Evolutionary conservation across 2,888 invertebrate species (phyloP).

Genomic region (Erynnis tages): DNA sequence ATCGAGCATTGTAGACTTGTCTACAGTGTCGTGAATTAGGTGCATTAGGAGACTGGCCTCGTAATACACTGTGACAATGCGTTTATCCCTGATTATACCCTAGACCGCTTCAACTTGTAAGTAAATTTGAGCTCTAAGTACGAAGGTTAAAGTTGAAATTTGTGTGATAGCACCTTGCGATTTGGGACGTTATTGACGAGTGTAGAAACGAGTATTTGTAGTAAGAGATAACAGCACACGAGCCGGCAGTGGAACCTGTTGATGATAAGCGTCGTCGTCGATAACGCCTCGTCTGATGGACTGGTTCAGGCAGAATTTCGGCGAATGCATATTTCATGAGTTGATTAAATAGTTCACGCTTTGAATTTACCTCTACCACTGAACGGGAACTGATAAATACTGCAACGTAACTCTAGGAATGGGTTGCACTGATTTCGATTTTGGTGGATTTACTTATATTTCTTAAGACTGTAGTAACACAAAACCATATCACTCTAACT

Average conservation of each 20-base stretch:
- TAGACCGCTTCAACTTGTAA: conserved; percentile 36
- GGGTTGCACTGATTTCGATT: conserved; percentile 33
- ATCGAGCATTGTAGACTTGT: conserved; percentile 52
- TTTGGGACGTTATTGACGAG: conserved; percentile 45
- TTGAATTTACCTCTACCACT: conserved; percentile 51
- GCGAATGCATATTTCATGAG: conserved; percentile 80
- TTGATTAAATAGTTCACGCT: conserved; percentile 80
- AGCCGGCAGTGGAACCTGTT: conserved; percentile 77
- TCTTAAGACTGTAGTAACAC: no score
- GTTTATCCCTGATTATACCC: conserved; percentile 68
- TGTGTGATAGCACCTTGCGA: conserved; percentile 17
- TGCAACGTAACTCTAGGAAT: conserved; percentile 43
- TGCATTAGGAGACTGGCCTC: conserved; percentile 69
- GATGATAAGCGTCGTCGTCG: conserved; percentile 78
- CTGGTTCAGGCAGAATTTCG: conserved; percentile 73
- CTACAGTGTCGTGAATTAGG: conserved; percentile 76
- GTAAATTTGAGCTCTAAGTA: conserved; percentile 35
- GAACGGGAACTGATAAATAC: conserved; percentile 48
- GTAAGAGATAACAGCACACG: conserved; percentile 77
- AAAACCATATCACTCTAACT: no score
- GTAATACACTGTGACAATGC: conserved; percentile 75
- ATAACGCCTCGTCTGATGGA: conserved; percentile 74
- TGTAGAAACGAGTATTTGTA: conserved; percentile 67
- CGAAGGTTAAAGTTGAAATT: conserved; percentile 37
- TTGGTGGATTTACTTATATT: not conserved